Conservation (phyloP, 2,888 invertebrate genomes). For the Orchestes rusci region DNA sequence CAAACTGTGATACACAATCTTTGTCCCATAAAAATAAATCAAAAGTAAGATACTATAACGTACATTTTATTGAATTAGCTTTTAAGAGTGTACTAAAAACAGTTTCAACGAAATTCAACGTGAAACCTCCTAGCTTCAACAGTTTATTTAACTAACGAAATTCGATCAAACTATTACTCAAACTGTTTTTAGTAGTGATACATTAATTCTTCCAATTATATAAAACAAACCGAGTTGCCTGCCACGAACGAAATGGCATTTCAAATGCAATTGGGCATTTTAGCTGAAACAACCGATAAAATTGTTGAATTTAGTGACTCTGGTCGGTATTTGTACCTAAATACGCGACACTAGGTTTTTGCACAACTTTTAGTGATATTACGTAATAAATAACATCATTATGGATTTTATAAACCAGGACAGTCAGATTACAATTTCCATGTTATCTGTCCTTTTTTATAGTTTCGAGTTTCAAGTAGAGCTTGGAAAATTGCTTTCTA, state of each 20-base stretch:
- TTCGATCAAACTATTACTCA: not conserved
- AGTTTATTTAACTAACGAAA: not conserved
- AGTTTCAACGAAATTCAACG: not conserved
- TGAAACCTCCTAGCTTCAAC: not conserved
- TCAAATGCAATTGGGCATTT: conserved; percentile 19
- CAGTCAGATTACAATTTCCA: conserved; percentile 1
- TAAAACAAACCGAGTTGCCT: conserved; percentile 27
- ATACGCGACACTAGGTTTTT: no score
- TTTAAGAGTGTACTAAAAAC: no score
- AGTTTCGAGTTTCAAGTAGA: conserved; percentile 26
- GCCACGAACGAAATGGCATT: conserved; percentile 8
- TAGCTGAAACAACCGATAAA: no score
- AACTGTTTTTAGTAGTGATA: no score
- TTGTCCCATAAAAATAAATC: no score
- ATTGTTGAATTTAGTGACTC: no score
- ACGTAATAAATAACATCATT: conserved; percentile 10
- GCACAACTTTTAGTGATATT: conserved; percentile 25
- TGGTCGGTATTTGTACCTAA: no score
- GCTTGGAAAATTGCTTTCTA: conserved; percentile 28
- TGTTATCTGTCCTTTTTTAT: conserved; percentile 1
- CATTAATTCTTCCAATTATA: conserved; percentile 12
- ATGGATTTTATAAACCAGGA: conserved; percentile 7
- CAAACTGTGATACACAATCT: no score
- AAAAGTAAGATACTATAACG: conserved; percentile 6
- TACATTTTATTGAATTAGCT: not conserved